Evolutionary conservation across 2,888 invertebrate genomes (phyloP).

Genomic region (Sceliomorpha sp.): DNA sequence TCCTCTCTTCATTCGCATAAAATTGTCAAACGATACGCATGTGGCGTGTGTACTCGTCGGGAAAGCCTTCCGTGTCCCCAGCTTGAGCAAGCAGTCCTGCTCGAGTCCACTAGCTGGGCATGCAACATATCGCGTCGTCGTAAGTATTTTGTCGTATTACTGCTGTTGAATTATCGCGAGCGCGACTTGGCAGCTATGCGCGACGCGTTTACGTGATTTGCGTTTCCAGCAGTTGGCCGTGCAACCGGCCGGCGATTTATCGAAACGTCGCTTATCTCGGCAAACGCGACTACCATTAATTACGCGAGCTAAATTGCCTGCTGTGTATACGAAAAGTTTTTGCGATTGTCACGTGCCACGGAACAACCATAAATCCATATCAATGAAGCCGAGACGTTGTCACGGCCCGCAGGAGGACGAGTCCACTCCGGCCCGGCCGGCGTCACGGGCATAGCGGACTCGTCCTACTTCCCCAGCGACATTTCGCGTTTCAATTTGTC

Average conservation of each 20-base stretch:
- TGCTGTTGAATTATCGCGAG: conserved; percentile 41
- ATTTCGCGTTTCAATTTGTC: too few species aligned
- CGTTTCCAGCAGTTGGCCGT: conserved; percentile 35
- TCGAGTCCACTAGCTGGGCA: too few species aligned
- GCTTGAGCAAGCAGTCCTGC: too few species aligned
- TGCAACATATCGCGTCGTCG: conserved; percentile 15
- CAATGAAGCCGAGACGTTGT: conserved; percentile 17
- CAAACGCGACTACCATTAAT: conserved; percentile 45
- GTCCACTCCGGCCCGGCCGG: too few species aligned
- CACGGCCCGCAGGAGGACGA: too few species aligned
- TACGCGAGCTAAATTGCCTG: conserved; percentile 32
- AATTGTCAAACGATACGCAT: too few species aligned
- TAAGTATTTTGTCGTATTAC: conserved; percentile 33
- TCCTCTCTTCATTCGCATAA: too few species aligned
- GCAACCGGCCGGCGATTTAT: conserved; percentile 46
- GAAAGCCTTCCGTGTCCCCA: too few species aligned
- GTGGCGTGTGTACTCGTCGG: too few species aligned
- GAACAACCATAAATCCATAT: conserved; percentile 19
- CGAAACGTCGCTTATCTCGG: conserved; percentile 45
- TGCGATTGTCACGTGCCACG: conserved; percentile 16
- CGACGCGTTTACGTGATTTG: conserved; percentile 50
- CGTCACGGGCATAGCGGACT: background rate
- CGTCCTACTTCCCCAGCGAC: background rate
- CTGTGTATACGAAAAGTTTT: conserved; percentile 15
- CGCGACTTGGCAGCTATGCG: conserved; percentile 45